Evolutionary conservation across 2,113 vertebrate species (phyloP).

Genomic region (Chlorodrepanis virens): DNA sequence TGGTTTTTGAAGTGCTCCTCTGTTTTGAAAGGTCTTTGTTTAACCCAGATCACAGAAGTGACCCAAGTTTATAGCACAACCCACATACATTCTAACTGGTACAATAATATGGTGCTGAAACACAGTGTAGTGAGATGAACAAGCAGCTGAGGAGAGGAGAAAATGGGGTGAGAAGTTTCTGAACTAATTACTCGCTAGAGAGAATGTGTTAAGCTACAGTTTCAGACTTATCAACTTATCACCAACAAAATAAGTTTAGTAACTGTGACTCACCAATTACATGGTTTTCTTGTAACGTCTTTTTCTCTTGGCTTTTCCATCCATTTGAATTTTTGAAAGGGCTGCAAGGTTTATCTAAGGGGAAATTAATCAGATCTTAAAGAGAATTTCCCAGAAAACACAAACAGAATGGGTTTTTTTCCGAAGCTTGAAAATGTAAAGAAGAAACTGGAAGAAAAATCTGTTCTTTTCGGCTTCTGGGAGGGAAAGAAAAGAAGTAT

Average conservation of each 20-base stretch:
- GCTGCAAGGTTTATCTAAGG: not conserved
- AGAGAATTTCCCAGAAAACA: not conserved
- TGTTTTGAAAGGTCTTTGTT: not conserved
- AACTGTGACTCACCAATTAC: constrained; percentile 31
- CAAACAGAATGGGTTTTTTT: not conserved
- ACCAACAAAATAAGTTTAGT: not conserved
- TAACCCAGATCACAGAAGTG: not conserved
- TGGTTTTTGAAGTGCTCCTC: not conserved
- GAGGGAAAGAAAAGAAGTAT: not conserved
- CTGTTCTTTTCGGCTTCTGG: not conserved
- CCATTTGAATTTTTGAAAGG: not conserved
- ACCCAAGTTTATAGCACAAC: not conserved
- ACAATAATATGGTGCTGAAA: not conserved
- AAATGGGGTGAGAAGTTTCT: constrained; percentile 40
- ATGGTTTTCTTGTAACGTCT: not conserved
- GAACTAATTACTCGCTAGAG: not conserved
- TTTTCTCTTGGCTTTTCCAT: not conserved
- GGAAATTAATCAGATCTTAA: not conserved
- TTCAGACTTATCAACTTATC: not conserved
- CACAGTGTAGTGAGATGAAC: not conserved
- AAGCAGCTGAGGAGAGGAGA: not conserved
- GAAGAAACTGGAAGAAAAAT: not conserved
- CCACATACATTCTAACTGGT: not conserved
- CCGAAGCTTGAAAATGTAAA: not conserved
- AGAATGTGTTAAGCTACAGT: not conserved